Conservation (phyloP, 2,113 vertebrate genomes). For the Halcyon senegalensis region DNA sequence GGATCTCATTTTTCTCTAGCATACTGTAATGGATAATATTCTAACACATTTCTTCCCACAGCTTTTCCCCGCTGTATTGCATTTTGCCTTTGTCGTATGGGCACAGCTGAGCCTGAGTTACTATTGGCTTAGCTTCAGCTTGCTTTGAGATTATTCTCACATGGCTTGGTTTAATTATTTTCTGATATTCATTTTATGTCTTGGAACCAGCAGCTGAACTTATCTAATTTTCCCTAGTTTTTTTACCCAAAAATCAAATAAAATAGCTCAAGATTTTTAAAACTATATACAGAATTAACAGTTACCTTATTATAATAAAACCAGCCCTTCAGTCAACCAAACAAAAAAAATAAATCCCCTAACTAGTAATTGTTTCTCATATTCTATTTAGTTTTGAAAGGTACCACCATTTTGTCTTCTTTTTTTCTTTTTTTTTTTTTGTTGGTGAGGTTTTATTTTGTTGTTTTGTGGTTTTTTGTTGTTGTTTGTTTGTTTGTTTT, state of each 20-base stretch:
- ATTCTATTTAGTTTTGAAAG: not conserved
- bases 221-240: conserved; percentile 13
- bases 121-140: conserved; percentile 45
- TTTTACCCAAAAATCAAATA: conserved; percentile 18
- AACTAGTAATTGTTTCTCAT: not conserved
- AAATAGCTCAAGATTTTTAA: not conserved
- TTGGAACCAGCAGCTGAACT: conserved; percentile 41
- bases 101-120: conserved; percentile 59
- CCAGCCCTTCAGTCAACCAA: not conserved
- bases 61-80: conserved; percentile 23
- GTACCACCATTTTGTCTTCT: not conserved
- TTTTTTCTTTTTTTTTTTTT: not conserved
- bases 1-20: conserved; percentile 15
- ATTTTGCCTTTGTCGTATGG: conserved; percentile 61
- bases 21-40: conserved; percentile 21
- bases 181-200: conserved; percentile 40
- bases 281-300: not conserved
- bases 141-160: conserved; percentile 58
- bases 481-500: not conserved
- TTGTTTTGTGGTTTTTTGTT: not conserved
- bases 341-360: not conserved
- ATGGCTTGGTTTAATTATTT: conserved; percentile 63
- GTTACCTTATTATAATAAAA: not conserved
- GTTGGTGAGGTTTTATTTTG: too few species aligned
- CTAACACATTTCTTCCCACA: not conserved